These are phyloP conservation scores for Gallirallus australis DNA, from an alignment of 2,797 vertebrate genomes.

Conservation along the genomic window DNA sequence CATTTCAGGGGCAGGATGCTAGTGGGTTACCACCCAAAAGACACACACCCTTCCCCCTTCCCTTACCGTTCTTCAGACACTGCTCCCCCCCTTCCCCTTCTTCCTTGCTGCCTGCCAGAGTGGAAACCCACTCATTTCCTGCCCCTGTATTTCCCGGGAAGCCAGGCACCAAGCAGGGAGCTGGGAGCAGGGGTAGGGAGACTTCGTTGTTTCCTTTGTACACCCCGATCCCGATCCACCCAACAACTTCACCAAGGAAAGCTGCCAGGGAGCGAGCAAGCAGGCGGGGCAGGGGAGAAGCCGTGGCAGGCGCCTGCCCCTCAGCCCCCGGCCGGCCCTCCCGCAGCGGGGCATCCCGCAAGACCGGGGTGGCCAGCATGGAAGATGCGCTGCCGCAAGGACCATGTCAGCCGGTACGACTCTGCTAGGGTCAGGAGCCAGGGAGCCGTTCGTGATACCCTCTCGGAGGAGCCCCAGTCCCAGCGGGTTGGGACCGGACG, in stretches of 20 bases:
- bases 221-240: neutral
- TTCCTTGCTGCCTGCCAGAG: neutral
- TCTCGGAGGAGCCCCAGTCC: neutral
- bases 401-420: neutral
- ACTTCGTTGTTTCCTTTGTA: neutral
- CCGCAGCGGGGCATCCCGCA: neutral
- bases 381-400: neutral
- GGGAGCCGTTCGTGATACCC: neutral
- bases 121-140: neutral
- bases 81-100: neutral
- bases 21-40: no score
- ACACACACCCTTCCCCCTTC: no score
- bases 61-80: neutral
- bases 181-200: neutral
- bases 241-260: constrained; percentile 1
- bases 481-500: neutral
- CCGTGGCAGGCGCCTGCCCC: neutral
- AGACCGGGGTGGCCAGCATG: neutral
- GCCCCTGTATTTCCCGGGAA: neutral
- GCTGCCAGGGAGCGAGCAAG: neutral
- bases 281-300: neutral
- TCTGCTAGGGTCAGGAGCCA: neutral
- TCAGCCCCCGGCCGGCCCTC: neutral
- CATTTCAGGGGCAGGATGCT: neutral
- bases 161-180: neutral